Conservation (phyloP, 2,797 vertebrate genomes). For the Hozukius guyotensis region DNA sequence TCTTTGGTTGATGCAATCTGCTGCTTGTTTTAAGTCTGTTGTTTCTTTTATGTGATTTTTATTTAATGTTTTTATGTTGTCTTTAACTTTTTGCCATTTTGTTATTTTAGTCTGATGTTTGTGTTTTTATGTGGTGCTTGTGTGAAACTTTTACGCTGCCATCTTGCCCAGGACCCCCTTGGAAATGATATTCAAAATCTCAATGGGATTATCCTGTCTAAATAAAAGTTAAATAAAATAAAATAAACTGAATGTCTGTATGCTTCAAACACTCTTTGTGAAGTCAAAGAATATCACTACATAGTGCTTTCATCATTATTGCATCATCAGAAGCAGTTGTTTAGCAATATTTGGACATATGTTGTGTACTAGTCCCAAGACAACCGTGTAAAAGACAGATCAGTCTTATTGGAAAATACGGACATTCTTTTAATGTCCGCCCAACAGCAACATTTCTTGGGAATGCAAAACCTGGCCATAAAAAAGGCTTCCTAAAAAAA, state of each 20-base stretch:
- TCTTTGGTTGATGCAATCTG: not conserved
- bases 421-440: slow-evolving; percentile 13
- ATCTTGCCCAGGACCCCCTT: not conserved
- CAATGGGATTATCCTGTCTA: not conserved
- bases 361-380: not conserved
- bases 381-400: not conserved
- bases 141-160: no score
- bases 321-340: slow-evolving; percentile 1
- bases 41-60: not conserved
- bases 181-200: not conserved
- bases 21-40: not conserved
- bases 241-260: not conserved
- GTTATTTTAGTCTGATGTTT: not conserved
- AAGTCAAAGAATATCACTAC: not conserved
- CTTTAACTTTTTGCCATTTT: no score
- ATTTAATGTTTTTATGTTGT: not conserved
- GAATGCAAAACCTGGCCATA: not conserved
- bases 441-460: not conserved
- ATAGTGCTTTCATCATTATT: not conserved
- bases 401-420: not conserved
- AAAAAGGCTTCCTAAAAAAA: not conserved
- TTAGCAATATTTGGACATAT: not conserved
- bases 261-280: not conserved
- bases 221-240: not conserved
- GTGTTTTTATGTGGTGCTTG: not conserved